Evolutionary conservation across 2,888 invertebrate species (phyloP).

Genomic region (Monopis laevigella): DNA sequence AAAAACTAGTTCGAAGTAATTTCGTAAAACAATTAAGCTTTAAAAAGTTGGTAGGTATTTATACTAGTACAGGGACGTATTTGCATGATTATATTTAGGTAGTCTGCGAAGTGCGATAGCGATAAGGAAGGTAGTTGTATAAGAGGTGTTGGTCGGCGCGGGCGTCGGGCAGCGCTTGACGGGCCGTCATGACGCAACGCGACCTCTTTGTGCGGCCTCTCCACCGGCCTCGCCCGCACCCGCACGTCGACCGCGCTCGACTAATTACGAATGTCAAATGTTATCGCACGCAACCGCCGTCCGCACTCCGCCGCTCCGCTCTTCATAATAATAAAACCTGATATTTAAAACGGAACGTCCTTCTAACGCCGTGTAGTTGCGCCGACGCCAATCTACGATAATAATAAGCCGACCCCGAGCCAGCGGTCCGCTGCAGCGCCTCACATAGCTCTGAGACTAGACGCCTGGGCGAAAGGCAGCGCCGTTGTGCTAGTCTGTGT

Average conservation of each 20-base stretch:
- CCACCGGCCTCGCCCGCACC: constrained; percentile 26
- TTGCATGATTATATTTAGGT: neutral
- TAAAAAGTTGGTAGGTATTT: no score
- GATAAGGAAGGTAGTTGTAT: neutral
- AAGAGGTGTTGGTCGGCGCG: neutral
- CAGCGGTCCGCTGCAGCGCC: constrained; percentile 51
- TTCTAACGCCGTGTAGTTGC: constrained; percentile 69
- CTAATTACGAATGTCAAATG: constrained; percentile 68
- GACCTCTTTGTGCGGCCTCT: constrained; percentile 58
- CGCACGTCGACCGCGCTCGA: constrained; percentile 44
- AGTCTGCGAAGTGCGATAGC: neutral
- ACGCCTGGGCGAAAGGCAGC: constrained; percentile 35
- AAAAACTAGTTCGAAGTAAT: no score
- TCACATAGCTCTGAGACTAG: constrained; percentile 24
- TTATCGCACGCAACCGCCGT: constrained; percentile 66
- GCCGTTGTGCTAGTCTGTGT: constrained; percentile 41
- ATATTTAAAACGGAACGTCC: constrained; percentile 69
- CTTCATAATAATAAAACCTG: constrained; percentile 69
- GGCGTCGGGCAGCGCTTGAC: constrained; percentile 24
- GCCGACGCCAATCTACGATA: constrained; percentile 69
- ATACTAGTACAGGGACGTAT: neutral
- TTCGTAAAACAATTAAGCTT: no score
- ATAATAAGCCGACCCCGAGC: constrained; percentile 61
- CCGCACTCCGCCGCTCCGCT: constrained; percentile 66
- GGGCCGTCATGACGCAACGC: constrained; percentile 40